These are phyloP conservation scores for Oenanthe oenanthe DNA, from an alignment of 2,113 vertebrate genomes.

Conservation along the genomic window DNA sequence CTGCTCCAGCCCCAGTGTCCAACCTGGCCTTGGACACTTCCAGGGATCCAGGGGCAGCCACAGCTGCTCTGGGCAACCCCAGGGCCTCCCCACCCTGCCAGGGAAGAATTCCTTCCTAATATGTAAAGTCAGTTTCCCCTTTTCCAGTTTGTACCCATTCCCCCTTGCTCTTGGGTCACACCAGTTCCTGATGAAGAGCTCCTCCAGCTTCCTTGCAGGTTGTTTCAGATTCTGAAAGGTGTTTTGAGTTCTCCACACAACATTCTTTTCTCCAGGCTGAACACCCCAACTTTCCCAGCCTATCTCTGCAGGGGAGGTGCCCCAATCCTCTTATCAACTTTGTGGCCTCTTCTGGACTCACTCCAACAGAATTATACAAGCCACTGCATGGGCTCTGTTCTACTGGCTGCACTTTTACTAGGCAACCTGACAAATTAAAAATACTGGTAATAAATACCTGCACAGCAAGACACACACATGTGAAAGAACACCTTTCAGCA, in stretches of 20 bases:
- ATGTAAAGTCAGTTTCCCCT: background rate
- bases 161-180: background rate
- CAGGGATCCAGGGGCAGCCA: background rate
- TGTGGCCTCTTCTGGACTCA: rapidly evolving
- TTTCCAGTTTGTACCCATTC: background rate
- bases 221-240: background rate
- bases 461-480: background rate
- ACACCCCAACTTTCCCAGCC: background rate
- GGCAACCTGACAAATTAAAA: background rate
- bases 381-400: background rate
- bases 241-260: background rate
- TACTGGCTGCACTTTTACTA: background rate
- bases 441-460: background rate
- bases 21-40: background rate
- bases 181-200: background rate
- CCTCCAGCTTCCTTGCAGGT: background rate
- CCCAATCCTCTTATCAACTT: background rate
- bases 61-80: background rate
- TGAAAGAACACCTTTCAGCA: background rate
- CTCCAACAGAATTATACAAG: background rate
- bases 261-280: background rate
- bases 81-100: background rate
- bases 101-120: background rate
- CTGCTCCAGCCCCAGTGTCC: background rate
- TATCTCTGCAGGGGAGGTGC: background rate